These are phyloP conservation scores for Sweltsa coloradensis DNA, from an alignment of 1,140 invertebrate genomes.

Conservation along the genomic window DNA sequence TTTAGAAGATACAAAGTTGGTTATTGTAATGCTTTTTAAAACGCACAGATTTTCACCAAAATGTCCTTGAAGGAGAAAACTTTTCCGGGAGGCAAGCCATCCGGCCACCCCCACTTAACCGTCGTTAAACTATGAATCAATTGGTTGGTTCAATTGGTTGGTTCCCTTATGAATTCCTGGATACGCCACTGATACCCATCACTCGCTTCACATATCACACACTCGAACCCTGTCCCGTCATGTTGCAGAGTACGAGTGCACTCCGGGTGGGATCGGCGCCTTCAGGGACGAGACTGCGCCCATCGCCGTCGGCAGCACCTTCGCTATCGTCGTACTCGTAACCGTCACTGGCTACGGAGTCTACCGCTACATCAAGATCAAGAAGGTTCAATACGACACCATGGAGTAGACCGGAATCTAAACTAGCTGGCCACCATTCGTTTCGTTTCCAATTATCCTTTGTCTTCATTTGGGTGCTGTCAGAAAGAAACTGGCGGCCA, in stretches of 20 bases:
- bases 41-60: no score
- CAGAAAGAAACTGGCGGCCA: no score
- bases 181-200: background rate
- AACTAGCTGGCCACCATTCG: no score
- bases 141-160: background rate
- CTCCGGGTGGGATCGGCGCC: slow-evolving; percentile 17
- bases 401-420: slow-evolving; percentile 55
- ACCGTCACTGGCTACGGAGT: slow-evolving; percentile 75
- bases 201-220: background rate
- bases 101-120: no score
- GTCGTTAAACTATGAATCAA: background rate
- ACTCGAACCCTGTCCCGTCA: background rate
- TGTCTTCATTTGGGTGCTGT: no score
- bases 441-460: no score
- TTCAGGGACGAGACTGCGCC: slow-evolving; percentile 71
- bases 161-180: background rate
- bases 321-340: slow-evolving; percentile 63
- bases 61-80: no score
- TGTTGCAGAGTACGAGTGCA: slow-evolving; percentile 23
- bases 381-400: slow-evolving; percentile 83
- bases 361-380: slow-evolving; percentile 77
- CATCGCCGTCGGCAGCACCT: slow-evolving; percentile 72
- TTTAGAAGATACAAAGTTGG: no score
- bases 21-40: no score
- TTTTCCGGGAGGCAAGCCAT: no score